These are phyloP conservation scores for Lepilemur ruficaudatus DNA, from an alignment of 2,797 vertebrate genomes.

Conservation along the genomic window DNA sequence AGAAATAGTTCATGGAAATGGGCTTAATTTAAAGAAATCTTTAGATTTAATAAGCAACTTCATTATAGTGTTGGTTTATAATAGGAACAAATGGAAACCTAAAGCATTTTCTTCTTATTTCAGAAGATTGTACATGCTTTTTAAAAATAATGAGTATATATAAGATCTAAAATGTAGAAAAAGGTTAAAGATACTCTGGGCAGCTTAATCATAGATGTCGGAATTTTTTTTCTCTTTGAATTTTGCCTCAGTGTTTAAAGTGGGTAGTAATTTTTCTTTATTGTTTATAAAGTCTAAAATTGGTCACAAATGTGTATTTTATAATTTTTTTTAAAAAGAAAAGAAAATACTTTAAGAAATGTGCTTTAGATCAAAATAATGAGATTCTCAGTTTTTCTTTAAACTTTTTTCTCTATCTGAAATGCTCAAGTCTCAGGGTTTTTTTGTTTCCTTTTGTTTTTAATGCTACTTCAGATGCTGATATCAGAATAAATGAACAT, in stretches of 20 bases:
- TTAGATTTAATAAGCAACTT: background rate
- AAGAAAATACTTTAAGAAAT: background rate
- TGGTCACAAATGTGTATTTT: background rate
- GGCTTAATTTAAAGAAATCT: background rate
- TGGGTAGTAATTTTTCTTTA: background rate
- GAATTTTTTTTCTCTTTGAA: background rate
- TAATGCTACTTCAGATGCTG: background rate
- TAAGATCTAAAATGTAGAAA: background rate
- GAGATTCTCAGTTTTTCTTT: background rate
- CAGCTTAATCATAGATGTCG: background rate
- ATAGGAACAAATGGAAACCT: background rate
- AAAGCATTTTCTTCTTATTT: background rate
- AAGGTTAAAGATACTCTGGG: background rate
- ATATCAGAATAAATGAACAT: background rate
- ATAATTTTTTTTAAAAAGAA: background rate
- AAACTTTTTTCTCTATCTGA: background rate
- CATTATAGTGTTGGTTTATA: background rate
- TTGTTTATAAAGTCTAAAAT: background rate
- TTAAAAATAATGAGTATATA: background rate
- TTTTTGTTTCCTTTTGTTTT: background rate
- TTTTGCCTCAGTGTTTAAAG: background rate
- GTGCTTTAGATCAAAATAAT: background rate
- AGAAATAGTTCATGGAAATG: background rate
- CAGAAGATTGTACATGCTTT: background rate
- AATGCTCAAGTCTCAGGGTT: background rate